Evolutionary conservation across 2,797 vertebrate species (phyloP), one percentile per base, ranked within the genome.

Genomic region (Galago senegalensis): DNA sequence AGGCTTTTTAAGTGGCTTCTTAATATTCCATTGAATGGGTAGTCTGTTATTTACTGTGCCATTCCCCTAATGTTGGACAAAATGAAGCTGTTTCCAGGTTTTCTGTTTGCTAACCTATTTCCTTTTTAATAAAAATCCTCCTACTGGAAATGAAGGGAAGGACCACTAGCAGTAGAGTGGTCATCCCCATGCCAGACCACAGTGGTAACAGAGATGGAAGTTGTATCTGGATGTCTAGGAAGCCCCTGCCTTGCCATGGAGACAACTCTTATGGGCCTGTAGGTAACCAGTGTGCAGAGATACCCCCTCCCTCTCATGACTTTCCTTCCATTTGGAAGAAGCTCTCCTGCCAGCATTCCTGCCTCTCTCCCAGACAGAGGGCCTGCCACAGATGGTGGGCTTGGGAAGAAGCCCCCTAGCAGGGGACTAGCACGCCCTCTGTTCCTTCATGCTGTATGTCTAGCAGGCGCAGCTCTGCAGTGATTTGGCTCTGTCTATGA

Each of bases 1-100:
- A 89, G 63, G 34, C 70, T 83, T 91, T 84, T 90, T 31, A 86
- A 86, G 81, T 17, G 23, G n/a, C 58, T 65, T 79, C 49, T 77
- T 95, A 73, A 56, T 37, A 81, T 87, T 72, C 81, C 31, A 25
- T 2, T 34, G 88, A 92, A 46, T 58, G n/a, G 37, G 73, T 77
- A 67, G 43, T 89, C 60, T 63, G 9, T 46, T 43, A 94, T 69
- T 77, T 86, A 65, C 53, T 95, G 73, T 88, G 63, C 46, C 40
- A 56, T 21, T 53, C 53, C 65, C 46, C 73, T 40, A 84, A 76
- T n/a, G 12, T 49, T 65, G n/a, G 76, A 60, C 25, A 70, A 84
- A 95, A 94, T 70, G 31, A 76, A 77, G n/a, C 23, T 84, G 1
- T 65, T 63, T 31, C n/a, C 34, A 29, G 34, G 31, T 81, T 65